Evolutionary conservation across 2,797 vertebrate genomes (phyloP).

Genomic region (Cyclura pinguis): DNA sequence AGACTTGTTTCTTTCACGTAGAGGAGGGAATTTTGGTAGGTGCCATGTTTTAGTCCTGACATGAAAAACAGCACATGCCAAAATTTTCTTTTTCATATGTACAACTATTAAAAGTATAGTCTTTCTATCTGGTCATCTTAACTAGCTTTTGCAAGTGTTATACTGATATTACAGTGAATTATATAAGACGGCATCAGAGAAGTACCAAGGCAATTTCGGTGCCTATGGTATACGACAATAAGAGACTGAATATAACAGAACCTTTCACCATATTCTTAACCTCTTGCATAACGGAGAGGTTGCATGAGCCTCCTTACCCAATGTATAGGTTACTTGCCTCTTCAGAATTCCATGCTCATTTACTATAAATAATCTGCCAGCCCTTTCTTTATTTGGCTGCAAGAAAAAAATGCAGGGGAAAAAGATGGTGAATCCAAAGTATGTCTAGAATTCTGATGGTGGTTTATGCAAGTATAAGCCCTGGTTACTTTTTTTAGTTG

Average conservation of each 20-base stretch:
- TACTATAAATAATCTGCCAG: not conserved
- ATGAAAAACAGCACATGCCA: not conserved
- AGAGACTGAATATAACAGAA: not conserved
- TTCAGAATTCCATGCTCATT: not conserved
- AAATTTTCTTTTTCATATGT: not conserved
- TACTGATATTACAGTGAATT: not conserved
- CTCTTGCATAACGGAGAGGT: not conserved
- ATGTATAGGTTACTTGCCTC: not conserved
- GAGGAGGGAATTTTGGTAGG: not conserved
- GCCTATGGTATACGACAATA: not conserved
- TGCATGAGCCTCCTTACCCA: no score
- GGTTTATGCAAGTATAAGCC: no score
- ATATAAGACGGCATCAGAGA: not conserved
- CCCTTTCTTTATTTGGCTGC: not conserved
- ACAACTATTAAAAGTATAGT: not conserved
- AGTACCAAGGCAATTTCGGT: not conserved
- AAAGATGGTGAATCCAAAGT: not conserved
- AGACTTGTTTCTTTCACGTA: not conserved
- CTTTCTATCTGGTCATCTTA: not conserved
- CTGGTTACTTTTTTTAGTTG: no score
- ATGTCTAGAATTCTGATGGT: no score
- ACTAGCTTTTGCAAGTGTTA: not conserved
- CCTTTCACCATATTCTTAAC: not conserved
- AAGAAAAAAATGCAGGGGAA: not conserved
- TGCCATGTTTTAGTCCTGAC: not conserved